Evolutionary conservation across 1,140 invertebrate genomes (phyloP).

Genomic region (Drosophila triauraria): DNA sequence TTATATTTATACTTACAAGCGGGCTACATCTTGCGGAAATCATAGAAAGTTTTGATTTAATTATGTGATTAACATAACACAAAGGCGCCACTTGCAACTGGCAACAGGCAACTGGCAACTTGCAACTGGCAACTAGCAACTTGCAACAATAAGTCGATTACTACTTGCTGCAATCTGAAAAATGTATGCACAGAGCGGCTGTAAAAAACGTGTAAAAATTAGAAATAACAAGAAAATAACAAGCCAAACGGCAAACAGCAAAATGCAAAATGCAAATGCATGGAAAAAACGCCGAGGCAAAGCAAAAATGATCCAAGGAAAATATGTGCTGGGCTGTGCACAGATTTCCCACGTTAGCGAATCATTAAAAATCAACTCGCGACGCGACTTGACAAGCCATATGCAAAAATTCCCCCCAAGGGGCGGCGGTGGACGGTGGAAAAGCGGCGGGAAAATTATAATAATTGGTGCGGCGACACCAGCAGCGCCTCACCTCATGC

Average conservation of each 20-base stretch:
- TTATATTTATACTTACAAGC: constrained; percentile 10
- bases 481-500: background rate
- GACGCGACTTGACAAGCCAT: constrained; percentile 35
- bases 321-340: constrained; percentile 44
- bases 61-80: constrained; percentile 81
- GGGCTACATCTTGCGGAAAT: constrained; percentile 56
- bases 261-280: constrained; percentile 66
- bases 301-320: constrained; percentile 45
- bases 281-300: constrained; percentile 15
- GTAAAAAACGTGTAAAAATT: constrained; percentile 66
- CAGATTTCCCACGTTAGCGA: constrained; percentile 75
- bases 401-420: constrained; percentile 19
- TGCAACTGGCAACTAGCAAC: constrained; percentile 22
- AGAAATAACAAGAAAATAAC: constrained; percentile 68
- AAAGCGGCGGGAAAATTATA: constrained; percentile 39
- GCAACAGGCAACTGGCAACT: constrained; percentile 13
- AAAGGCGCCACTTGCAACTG: constrained; percentile 60
- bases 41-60: constrained; percentile 81
- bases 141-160: constrained; percentile 58
- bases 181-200: constrained; percentile 50
- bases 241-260: constrained; percentile 41
- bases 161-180: constrained; percentile 64
- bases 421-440: background rate
- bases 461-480: constrained; percentile 39
- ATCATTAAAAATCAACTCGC: constrained; percentile 73